phyloP scores from a whole-genome alignment of 2,888 invertebrate species.

The Dynastes grantii region DNA sequence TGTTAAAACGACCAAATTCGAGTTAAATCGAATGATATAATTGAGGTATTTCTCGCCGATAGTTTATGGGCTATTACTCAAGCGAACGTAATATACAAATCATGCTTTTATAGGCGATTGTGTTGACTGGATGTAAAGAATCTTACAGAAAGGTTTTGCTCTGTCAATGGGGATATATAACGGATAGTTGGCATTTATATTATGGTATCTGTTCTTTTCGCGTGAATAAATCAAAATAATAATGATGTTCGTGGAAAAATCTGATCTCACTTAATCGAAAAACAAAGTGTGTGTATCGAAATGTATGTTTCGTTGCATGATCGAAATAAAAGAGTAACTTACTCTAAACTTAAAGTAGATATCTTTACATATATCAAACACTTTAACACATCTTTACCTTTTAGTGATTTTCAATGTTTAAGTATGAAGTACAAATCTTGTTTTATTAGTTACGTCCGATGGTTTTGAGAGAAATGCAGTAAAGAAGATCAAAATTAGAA shows the following conservation, averaged over 20 bases:
- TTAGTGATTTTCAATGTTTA: no score
- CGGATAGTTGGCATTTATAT: conserved; percentile 14
- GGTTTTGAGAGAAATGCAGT: no score
- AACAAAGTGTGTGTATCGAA: neutral
- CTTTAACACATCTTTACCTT: no score
- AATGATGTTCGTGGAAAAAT: conserved; percentile 6
- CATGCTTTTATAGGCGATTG: conserved; percentile 30
- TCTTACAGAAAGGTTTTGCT: conserved; percentile 7
- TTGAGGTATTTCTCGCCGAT: conserved; percentile 25
- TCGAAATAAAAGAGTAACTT: no score
- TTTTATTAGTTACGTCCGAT: no score
- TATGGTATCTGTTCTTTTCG: conserved; percentile 6
- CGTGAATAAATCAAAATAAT: neutral
- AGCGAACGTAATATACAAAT: conserved; percentile 33
- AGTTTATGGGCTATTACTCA: conserved; percentile 38
- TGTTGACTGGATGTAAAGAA: conserved; percentile 17
- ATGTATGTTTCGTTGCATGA: neutral
- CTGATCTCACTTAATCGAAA: neutral
- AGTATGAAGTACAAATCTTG: no score
- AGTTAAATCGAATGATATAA: conserved; percentile 46
- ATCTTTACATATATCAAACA: no score
- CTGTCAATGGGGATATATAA: conserved; percentile 25
- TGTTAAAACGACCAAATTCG: conserved; percentile 42
- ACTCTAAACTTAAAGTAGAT: no score
- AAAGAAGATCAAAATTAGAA: no score